Evolutionary conservation across 2,113 vertebrate species (phyloP), one percentile per base, ranked within the genome.

Genomic region (Ageneiosus marmoratus): DNA sequence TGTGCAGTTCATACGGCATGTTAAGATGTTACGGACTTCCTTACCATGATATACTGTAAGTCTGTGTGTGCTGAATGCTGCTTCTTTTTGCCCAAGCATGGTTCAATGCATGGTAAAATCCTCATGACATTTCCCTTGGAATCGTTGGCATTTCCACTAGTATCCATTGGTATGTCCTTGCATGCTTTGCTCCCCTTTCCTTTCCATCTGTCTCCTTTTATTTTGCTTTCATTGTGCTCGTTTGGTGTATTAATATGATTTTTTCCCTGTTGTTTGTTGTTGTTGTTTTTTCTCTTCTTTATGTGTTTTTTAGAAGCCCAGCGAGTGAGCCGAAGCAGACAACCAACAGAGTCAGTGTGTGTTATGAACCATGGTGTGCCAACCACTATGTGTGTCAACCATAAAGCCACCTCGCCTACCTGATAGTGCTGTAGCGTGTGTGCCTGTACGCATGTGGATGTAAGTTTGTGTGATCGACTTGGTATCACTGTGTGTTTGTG

Each of bases 211-310:
- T 84, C 51, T 77, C n/a, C 41, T 67, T 69, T 50, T 62, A 79
- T 76, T 70, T 60, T 51, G 34, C 2, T 8, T 8, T 13, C 27
- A 79, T 86, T 51, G 81, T n/a, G 84, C 86, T 77, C 29, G 85
- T 85, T 86, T 85, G 77, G 83, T 87, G 87, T 88, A 88, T 87
- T 88, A 88, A 88, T 87, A 86, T 86, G 81, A 85, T 87, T 86
- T 84, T n/a, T 83, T 88, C 85, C 85, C 83, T 88, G 92, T 94
- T 94, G 93, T 93, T 93, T 94, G 92, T 92, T 92, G 94, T 93
- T 85, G 88, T 87, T 88, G 86, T 89, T 85, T 41, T n/a, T 72
- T 88, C 80, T 82, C 32, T 67, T 65, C 77, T 87, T 77, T 87
- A 65, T 87, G 41, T 87, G 75, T 87, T 82, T 83, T 87, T 79